phyloP scores from a whole-genome alignment of 2,888 invertebrate species.

The Tanytarsus gracilentus region DNA sequence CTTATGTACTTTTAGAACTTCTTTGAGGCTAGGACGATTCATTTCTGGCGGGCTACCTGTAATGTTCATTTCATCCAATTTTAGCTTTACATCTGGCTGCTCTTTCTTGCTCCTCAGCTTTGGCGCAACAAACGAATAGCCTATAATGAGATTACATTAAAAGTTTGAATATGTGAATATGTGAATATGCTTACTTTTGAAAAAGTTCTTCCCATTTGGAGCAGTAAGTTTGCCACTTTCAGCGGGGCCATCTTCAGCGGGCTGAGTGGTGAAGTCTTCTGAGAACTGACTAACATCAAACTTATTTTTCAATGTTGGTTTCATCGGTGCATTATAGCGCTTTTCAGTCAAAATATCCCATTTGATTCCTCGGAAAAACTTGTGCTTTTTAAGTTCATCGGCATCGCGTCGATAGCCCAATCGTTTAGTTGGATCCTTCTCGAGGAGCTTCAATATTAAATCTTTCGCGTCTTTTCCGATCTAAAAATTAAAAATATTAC shows the following conservation, averaged over 20 bases:
- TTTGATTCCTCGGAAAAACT: conserved; percentile 72
- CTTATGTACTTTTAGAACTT: conserved; percentile 19
- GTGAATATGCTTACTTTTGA: background rate
- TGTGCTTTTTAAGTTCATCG: conserved; percentile 78
- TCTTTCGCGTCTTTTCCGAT: conserved; percentile 53
- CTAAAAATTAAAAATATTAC: background rate
- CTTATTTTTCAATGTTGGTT: conserved; percentile 76
- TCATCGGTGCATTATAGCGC: conserved; percentile 76
- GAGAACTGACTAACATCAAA: conserved; percentile 94
- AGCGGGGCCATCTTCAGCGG: conserved; percentile 84
- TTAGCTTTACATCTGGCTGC: conserved; percentile 36
- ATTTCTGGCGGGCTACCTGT: conserved; percentile 50
- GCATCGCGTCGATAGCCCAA: conserved; percentile 58
- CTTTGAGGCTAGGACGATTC: background rate
- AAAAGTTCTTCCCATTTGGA: conserved; percentile 26
- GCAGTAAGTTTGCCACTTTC: conserved; percentile 49
- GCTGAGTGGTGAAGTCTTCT: conserved; percentile 90
- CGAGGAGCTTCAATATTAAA: conserved; percentile 71
- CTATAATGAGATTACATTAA: conserved; percentile 20
- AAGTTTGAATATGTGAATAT: background rate
- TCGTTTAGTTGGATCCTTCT: conserved; percentile 81
- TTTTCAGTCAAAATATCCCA: conserved; percentile 76
- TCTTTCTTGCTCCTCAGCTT: background rate
- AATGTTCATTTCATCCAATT: conserved; percentile 71
- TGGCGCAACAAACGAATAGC: conserved; percentile 31